Conservation (phyloP, 2,888 invertebrate species). For the Lagria hirta region DNA sequence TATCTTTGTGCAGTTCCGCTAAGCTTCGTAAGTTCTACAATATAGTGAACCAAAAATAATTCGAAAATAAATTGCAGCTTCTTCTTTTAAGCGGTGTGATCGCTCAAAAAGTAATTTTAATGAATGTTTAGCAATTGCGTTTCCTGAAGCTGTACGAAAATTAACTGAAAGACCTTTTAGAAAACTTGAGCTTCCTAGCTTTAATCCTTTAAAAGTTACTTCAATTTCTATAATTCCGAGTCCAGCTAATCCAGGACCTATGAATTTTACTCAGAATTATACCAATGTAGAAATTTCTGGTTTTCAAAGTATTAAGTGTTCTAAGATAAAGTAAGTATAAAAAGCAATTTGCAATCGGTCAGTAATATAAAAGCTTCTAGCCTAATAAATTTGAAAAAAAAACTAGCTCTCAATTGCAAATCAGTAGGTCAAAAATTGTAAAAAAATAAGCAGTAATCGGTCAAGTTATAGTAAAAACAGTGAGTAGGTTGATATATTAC, state of each 20-base stretch:
- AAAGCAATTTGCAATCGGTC: too few species aligned
- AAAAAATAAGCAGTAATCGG: too few species aligned
- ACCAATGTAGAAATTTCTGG: constrained; percentile 7
- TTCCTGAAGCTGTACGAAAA: constrained; percentile 8
- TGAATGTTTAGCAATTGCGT: constrained; percentile 5
- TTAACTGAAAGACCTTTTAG: constrained; percentile 2
- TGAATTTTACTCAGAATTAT: constrained; percentile 9
- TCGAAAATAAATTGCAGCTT: constrained; percentile 5
- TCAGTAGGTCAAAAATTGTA: too few species aligned
- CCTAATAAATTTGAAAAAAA: too few species aligned
- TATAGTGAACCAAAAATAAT: constrained; percentile 1
- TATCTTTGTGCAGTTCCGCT: too few species aligned
- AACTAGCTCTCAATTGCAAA: too few species aligned
- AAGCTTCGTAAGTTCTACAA: neutral
- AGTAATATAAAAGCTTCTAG: too few species aligned
- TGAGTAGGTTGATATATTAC: too few species aligned
- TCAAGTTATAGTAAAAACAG: too few species aligned
- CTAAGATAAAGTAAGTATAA: constrained; percentile 6
- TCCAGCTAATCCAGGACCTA: neutral
- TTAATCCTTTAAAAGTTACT: constrained; percentile 9
- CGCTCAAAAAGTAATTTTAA: neutral
- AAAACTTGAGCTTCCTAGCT: constrained; percentile 3
- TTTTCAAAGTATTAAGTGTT: neutral
- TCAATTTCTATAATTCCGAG: constrained; percentile 1
- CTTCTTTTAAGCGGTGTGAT: constrained; percentile 7